Evolutionary conservation across 2,797 vertebrate species (phyloP).

Genomic region (Gymnoscopelus braueri): DNA sequence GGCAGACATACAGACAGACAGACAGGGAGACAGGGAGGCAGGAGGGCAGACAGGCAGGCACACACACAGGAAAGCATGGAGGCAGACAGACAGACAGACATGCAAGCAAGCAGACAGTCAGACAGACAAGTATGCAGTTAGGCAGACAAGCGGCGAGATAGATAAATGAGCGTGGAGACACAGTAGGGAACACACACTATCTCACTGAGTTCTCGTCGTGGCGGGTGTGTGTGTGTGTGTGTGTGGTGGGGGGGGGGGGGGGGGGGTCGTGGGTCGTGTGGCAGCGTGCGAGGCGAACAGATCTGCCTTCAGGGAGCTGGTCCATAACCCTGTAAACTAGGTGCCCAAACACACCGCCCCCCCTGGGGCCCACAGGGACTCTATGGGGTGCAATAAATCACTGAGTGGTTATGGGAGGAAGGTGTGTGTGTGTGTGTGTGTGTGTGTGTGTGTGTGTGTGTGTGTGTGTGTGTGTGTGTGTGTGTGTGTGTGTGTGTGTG

Average conservation of each 20-base stretch:
- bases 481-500: neutral
- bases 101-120: too few species aligned
- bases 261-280: neutral
- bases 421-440: constrained; percentile 8
- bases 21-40: too few species aligned
- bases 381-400: constrained; percentile 37
- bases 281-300: neutral
- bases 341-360: constrained; percentile 36
- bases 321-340: constrained; percentile 66
- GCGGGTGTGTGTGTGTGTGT: constrained; percentile 3
- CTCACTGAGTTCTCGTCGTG: neutral
- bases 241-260: constrained; percentile 24
- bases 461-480: neutral
- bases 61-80: too few species aligned
- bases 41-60: too few species aligned
- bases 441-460: neutral
- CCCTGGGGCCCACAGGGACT: constrained; percentile 23
- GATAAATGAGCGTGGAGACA: constrained; percentile 60
- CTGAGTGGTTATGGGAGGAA: constrained; percentile 21
- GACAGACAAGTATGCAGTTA: too few species aligned
- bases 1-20: too few species aligned
- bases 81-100: too few species aligned
- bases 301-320: constrained; percentile 59
- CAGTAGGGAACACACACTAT: constrained; percentile 15
- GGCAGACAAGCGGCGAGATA: constrained; percentile 30